Percentiles rank a stretch among this genome's conserved stretches.
Conservation (phyloP, 53 echinoderm and acorn worm species). For the Actinopyga echinites region DNA sequence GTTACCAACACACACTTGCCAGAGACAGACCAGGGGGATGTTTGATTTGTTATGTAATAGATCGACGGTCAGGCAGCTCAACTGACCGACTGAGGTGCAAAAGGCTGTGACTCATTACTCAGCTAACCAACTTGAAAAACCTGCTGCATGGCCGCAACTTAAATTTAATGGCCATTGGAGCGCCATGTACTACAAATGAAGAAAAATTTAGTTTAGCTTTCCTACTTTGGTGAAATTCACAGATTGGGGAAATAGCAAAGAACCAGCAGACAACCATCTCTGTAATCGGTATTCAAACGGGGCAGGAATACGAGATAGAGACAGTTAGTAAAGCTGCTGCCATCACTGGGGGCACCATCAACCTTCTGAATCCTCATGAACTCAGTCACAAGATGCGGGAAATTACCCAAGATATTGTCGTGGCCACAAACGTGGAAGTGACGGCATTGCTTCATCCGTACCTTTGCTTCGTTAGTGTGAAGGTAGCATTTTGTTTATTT, state of each 20-base stretch:
- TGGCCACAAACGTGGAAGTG: slow-evolving; percentile 85
- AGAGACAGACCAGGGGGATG: no score
- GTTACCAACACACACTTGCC: no score
- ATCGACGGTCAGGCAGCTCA: no score
- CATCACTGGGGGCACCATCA: slow-evolving; percentile 84
- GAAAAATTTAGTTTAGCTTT: no score
- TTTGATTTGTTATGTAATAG: no score
- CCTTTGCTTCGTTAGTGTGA: slow-evolving; percentile 20
- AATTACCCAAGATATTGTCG: slow-evolving; percentile 76
- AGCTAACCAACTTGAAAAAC: no score
- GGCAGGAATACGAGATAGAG: slow-evolving; percentile 68
- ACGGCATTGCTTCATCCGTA: slow-evolving; percentile 36
- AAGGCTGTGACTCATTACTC: no score
- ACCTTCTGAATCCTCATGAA: slow-evolving; percentile 94
- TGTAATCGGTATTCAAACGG: slow-evolving; percentile 89
- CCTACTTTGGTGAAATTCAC: neutral
- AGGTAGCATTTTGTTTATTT: neutral
- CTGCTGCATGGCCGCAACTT: no score
- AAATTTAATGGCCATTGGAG: no score
- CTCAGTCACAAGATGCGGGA: slow-evolving; percentile 86
- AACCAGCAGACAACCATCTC: slow-evolving; percentile 94
- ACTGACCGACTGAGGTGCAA: no score
- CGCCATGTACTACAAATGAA: no score
- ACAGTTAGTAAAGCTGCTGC: slow-evolving; percentile 78
- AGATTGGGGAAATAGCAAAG: slow-evolving; percentile 88